Conservation (phyloP, 2,888 invertebrate genomes). For the Argyresthia goedartella region DNA sequence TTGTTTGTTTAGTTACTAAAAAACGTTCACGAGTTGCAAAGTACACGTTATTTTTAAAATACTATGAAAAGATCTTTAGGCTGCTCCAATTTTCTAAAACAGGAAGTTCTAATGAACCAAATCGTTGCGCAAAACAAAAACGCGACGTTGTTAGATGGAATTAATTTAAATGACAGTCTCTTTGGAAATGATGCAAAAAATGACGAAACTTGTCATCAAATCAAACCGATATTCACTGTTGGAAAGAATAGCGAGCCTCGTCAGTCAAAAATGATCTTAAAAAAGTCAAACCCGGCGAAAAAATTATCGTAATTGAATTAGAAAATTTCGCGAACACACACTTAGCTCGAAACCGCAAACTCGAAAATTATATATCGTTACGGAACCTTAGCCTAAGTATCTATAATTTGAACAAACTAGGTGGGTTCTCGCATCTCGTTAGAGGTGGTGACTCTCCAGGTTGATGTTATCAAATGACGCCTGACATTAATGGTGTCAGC, state of each 20-base stretch:
- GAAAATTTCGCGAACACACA: not conserved
- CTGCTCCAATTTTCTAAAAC: too few species aligned
- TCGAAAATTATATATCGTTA: not conserved
- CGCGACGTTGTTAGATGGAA: slow-evolving; percentile 18
- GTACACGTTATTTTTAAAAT: too few species aligned
- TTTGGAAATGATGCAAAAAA: slow-evolving; percentile 21
- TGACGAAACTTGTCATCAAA: slow-evolving; percentile 41
- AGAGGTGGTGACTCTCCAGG: too few species aligned
- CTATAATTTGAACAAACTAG: not conserved
- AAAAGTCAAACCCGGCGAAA: too few species aligned
- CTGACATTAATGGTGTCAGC: too few species aligned
- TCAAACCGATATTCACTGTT: not conserved
- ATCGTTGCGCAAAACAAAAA: slow-evolving; percentile 18
- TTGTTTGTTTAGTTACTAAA: too few species aligned
- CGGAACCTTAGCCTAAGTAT: not conserved
- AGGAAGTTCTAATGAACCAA: slow-evolving; percentile 49
- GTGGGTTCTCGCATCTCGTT: not conserved
- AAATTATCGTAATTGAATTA: not conserved
- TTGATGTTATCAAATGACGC: too few species aligned
- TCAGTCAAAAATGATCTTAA: too few species aligned
- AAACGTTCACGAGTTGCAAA: too few species aligned
- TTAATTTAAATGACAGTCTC: slow-evolving; percentile 5
- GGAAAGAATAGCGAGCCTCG: not conserved
- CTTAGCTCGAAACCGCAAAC: not conserved
- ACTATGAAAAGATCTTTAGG: too few species aligned